Base-by-base conservation (phyloP, 2,888 invertebrate species). In the Coremacera marginata region DNA sequence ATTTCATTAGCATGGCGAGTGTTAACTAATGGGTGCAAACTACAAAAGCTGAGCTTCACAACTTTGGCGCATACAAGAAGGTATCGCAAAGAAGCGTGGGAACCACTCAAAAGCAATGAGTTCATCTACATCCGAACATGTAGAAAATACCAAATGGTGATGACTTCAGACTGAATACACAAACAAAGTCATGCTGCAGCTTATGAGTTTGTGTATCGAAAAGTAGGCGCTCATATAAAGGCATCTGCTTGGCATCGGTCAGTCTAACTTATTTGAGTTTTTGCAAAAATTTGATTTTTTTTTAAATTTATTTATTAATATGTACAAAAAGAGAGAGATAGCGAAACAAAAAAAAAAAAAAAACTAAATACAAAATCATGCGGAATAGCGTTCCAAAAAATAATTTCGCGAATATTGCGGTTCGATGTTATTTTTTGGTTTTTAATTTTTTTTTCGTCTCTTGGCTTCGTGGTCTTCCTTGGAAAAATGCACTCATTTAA, bases 1-100 rank as follows among this genome's bases (percentile, higher is more conserved):
- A 84, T 87, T 86, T 83, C 84, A 85, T 87, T 86, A 86, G 85
- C 85, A 86, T 86, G 86, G 82, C 83, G 86, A 85, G 85, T 87
- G 87, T 86, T 86, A 88, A 86, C 85, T 88, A 85, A 88, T 86
- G 83, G 84, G 82, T 85, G 75, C 79, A 76, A 80, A 79, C 76
- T 76, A 73, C 67, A 60, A 25, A 72, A 70, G 14, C 25, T 63
- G 37, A 71, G 60, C 72, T 49, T 27, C 49, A 65, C 63, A 57
- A 25, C 16, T 74, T 70, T 74, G 51, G 77, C 51, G 22, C 52
- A 68, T 68, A 68, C 62, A 25, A 62, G 16, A 25, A 8, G 67
- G n/a, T 78, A 80, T 80, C 78, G 49, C 19, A 37, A 78, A 82
- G 82, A 82, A 86, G 86, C 85, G 85, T 86, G 85, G 85, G 85